These are phyloP conservation scores for Phanerotoma sp. DNA, from an alignment of 2,888 invertebrate genomes.

Conservation along the genomic window DNA sequence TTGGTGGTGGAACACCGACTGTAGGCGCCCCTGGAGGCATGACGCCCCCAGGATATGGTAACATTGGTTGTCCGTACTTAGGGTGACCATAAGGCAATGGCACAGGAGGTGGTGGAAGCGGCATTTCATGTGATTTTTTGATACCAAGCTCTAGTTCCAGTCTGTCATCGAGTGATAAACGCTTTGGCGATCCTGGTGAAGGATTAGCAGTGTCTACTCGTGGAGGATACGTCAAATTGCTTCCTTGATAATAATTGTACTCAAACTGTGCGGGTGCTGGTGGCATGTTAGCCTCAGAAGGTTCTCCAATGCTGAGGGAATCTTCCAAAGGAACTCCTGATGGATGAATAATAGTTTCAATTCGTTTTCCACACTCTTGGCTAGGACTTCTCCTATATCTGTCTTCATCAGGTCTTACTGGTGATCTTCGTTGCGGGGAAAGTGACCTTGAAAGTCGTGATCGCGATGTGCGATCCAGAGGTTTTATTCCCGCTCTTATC, in stretches of 20 bases:
- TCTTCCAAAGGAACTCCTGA: slow-evolving; percentile 36
- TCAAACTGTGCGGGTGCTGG: slow-evolving; percentile 38
- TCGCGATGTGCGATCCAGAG: slow-evolving; percentile 36
- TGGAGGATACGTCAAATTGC: slow-evolving; percentile 54
- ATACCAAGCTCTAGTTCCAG: slow-evolving; percentile 64
- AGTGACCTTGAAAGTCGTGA: slow-evolving; percentile 43
- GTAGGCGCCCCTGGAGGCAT: too few relatives aligned
- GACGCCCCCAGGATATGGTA: slow-evolving; percentile 36
- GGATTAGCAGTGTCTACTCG: slow-evolving; percentile 46
- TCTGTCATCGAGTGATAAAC: slow-evolving; percentile 63
- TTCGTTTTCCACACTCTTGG: slow-evolving; percentile 44
- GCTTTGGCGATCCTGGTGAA: slow-evolving; percentile 59
- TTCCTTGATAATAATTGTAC: slow-evolving; percentile 50
- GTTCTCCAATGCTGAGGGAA: slow-evolving; percentile 32
- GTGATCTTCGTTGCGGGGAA: slow-evolving; percentile 36
- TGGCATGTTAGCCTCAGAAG: slow-evolving; percentile 27
- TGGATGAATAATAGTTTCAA: slow-evolving; percentile 52
- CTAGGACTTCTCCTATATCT: slow-evolving; percentile 31
- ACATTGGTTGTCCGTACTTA: slow-evolving; percentile 37
- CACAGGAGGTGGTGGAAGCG: slow-evolving; percentile 21
- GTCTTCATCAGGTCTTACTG: slow-evolving; percentile 34
- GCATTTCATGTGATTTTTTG: slow-evolving; percentile 54
- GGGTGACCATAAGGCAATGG: slow-evolving; percentile 34
- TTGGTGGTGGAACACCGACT: too few relatives aligned
- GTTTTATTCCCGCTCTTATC: slow-evolving; percentile 39